These are phyloP conservation scores for Achatina immaculata DNA, from an alignment of 1,140 invertebrate genomes.

Conservation along the genomic window DNA sequence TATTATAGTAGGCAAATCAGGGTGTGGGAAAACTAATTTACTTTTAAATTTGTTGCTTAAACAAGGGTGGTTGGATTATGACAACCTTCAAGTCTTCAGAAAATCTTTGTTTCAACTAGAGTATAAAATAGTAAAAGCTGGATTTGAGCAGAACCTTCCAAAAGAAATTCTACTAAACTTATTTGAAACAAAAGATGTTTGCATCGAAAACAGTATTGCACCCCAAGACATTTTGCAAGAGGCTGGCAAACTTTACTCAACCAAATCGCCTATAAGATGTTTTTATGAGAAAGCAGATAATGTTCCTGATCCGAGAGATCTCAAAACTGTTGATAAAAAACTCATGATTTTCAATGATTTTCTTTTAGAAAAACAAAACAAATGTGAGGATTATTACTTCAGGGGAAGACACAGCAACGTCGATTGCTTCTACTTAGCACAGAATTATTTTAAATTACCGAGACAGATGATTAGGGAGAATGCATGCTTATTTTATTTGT, in stretches of 20 bases:
- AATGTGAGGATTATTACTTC: slow-evolving; percentile 18
- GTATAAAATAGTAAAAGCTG: not conserved
- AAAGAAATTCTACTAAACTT: not conserved
- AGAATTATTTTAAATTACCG: slow-evolving; percentile 21
- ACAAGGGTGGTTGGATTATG: slow-evolving; percentile 18
- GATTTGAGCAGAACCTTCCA: not conserved
- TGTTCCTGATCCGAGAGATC: not conserved
- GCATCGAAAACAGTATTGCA: not conserved
- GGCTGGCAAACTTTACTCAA: not conserved
- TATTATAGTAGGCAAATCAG: slow-evolving; percentile 14
- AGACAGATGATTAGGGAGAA: slow-evolving; percentile 22
- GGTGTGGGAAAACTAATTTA: too few relatives aligned
- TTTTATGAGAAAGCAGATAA: slow-evolving; percentile 1
- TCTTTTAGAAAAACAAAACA: slow-evolving; percentile 10
- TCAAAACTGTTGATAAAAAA: not conserved
- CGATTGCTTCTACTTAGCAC: slow-evolving; percentile 5
- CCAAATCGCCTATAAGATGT: not conserved
- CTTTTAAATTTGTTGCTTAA: not conserved
- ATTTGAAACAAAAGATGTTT: not conserved
- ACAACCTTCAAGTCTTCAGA: not conserved
- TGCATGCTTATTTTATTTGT: slow-evolving; percentile 19
- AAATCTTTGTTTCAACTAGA: slow-evolving; percentile 8
- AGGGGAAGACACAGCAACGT: slow-evolving; percentile 1
- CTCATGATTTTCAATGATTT: slow-evolving; percentile 10
- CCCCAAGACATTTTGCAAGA: not conserved